Percentiles rank a stretch among this genome's conserved stretches.
Conservation (phyloP, 2,888 invertebrate species). For the Drosophila incognita region DNA sequence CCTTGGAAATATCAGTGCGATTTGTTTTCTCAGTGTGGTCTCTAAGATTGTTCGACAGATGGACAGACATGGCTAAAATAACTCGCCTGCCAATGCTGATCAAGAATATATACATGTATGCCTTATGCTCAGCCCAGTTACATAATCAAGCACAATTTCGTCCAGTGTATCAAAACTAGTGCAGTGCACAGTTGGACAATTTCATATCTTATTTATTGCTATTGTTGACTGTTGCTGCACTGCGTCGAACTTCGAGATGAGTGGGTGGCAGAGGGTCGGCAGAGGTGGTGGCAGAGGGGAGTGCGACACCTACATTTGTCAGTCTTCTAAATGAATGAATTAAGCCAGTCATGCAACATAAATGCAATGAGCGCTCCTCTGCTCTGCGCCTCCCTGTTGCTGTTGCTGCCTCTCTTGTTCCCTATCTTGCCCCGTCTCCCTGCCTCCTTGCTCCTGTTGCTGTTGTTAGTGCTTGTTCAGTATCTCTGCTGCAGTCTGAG, state of each 20-base stretch:
- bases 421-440: not conserved
- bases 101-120: not conserved
- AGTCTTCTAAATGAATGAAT: conserved; percentile 77
- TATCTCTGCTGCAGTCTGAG: conserved; percentile 13
- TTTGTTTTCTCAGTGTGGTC: not conserved
- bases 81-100: not conserved
- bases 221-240: conserved; percentile 57
- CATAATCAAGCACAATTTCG: not conserved
- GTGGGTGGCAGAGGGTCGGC: not conserved
- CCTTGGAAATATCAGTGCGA: not conserved
- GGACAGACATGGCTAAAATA: not conserved
- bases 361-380: conserved; percentile 66
- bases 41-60: not conserved
- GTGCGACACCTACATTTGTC: conserved; percentile 74
- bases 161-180: not conserved
- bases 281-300: conserved; percentile 42
- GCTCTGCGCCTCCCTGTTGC: conserved; percentile 11
- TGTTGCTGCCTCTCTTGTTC: not conserved
- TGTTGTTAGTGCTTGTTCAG: not conserved
- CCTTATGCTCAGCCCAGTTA: not conserved
- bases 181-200: conserved; percentile 1
- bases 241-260: conserved; percentile 47
- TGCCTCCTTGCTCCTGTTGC: not conserved
- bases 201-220: conserved; percentile 14
- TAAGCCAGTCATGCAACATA: conserved; percentile 78